These are phyloP conservation scores for Neoarius graeffei DNA, from an alignment of 2,113 vertebrate genomes.

Conservation along the genomic window DNA sequence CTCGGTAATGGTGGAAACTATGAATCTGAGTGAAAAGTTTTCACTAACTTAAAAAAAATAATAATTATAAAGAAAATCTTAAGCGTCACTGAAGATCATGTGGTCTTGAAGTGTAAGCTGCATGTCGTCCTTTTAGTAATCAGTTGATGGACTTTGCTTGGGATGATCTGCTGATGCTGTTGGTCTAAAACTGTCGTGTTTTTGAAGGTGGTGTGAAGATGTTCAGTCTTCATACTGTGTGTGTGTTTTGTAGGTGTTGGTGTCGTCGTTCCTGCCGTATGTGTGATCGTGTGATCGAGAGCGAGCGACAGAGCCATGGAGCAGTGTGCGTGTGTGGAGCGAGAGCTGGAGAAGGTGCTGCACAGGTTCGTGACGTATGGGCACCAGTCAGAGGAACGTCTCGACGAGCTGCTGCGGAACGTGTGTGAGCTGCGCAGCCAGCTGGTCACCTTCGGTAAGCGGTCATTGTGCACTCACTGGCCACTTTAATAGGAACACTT, in stretches of 20 bases:
- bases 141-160: not conserved
- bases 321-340: constrained; percentile 87
- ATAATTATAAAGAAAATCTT: not conserved
- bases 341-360: constrained; percentile 88
- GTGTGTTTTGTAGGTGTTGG: not conserved
- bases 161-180: too few relatives aligned
- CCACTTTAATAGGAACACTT: not conserved
- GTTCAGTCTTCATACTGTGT: too few relatives aligned
- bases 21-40: too few relatives aligned
- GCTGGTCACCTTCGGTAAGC: constrained; percentile 79
- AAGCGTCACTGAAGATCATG: not conserved
- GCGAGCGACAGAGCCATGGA: constrained; percentile 76
- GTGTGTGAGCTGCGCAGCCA: constrained; percentile 84
- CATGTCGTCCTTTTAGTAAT: not conserved
- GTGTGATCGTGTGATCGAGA: constrained; percentile 20
- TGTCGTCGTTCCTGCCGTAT: not conserved
- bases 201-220: too few relatives aligned
- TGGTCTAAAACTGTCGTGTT: too few relatives aligned
- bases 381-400: constrained; percentile 85
- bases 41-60: too few relatives aligned
- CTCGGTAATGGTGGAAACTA: too few relatives aligned
- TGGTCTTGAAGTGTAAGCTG: not conserved
- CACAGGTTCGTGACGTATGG: constrained; percentile 87
- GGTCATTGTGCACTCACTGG: too few relatives aligned
- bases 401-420: constrained; percentile 83